phyloP scores from a whole-genome alignment of 2,888 invertebrate species.

The Drosophila monieri region DNA sequence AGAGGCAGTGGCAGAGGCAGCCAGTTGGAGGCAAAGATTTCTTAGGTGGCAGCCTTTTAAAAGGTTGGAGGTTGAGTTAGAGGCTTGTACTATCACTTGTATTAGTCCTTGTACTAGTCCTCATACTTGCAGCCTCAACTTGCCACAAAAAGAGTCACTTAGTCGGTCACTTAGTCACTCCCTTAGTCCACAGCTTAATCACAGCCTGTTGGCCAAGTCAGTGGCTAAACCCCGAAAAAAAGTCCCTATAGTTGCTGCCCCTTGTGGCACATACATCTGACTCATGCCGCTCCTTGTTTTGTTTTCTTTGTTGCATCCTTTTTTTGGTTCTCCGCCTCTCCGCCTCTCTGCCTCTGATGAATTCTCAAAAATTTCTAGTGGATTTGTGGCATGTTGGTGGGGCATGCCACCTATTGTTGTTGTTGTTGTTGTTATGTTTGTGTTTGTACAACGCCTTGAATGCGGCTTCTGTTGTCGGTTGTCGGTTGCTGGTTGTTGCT shows the following conservation, averaged over 20 bases:
- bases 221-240: too few relatives aligned
- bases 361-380: conserved; percentile 39
- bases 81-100: too few relatives aligned
- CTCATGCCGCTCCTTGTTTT: conserved; percentile 3
- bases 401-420: conserved; percentile 4
- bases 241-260: too few relatives aligned
- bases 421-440: conserved; percentile 59
- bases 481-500: conserved; percentile 37
- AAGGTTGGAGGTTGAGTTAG: too few relatives aligned
- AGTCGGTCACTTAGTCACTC: too few relatives aligned
- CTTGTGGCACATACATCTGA: too few relatives aligned
- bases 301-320: neutral
- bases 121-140: too few relatives aligned
- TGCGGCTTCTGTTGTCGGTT: conserved; percentile 59
- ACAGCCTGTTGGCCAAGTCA: conserved; percentile 25
- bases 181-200: conserved; percentile 53
- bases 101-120: too few relatives aligned
- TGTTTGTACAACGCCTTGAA: conserved; percentile 71
- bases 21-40: too few relatives aligned
- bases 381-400: conserved; percentile 16
- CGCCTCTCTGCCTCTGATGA: neutral
- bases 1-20: conserved; percentile 29
- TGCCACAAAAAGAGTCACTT: too few relatives aligned
- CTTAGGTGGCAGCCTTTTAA: too few relatives aligned
- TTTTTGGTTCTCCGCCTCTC: neutral